Evolutionary conservation across 2,113 vertebrate species (phyloP).

Genomic region (Leptocoma aspasia): DNA sequence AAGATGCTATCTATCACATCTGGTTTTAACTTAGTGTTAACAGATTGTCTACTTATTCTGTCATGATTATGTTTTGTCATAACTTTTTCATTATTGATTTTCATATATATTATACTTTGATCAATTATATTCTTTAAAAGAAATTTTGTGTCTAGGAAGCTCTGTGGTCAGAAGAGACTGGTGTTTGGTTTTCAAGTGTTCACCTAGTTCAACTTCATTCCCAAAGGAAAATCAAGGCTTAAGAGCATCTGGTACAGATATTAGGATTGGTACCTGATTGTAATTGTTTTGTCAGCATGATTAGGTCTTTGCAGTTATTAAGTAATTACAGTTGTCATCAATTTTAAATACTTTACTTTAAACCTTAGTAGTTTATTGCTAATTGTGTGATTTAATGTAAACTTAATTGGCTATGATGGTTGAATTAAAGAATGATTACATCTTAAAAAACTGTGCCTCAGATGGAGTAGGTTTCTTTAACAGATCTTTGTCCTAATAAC

Average conservation of each 20-base stretch:
- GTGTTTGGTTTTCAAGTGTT: not conserved
- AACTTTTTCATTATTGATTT: not conserved
- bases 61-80: not conserved
- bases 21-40: not conserved
- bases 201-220: not conserved
- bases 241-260: not conserved
- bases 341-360: not conserved
- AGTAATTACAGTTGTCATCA: not conserved
- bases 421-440: not conserved
- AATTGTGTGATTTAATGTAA: not conserved
- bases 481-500: not conserved
- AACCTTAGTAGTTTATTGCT: not conserved
- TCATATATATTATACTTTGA: not conserved
- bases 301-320: not conserved
- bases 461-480: not conserved
- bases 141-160: not conserved
- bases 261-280: not conserved
- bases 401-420: not conserved
- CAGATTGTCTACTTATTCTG: not conserved
- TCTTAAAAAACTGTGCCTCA: not conserved
- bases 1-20: not conserved
- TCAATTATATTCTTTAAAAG: not conserved
- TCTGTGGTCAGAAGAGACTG: not conserved
- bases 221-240: not conserved
- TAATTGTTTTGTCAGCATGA: conserved; percentile 9